A percentile compares a stretch with the other conserved stretches of the same genome.
phyloP scores from a whole-genome alignment of 2,888 invertebrate species.

The Noctua fimbriata region DNA sequence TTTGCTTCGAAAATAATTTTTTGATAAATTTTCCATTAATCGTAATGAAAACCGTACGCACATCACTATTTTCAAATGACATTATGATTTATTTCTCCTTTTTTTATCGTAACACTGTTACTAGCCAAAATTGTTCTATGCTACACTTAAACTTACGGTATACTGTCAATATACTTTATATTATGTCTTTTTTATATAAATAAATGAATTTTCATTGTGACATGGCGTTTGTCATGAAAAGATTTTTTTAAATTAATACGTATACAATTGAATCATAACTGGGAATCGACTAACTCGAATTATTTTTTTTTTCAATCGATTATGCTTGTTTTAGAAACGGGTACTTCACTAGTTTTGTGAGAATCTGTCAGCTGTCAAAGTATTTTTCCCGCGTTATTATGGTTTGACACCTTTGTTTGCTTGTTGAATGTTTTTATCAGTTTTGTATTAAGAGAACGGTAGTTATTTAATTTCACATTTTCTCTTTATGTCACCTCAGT shows the following conservation, averaged over 20 bases:
- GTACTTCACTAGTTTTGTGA: constrained; percentile 51
- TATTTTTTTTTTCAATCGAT: constrained; percentile 42
- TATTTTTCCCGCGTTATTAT: constrained; percentile 21
- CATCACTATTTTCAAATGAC: background rate
- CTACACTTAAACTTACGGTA: constrained; percentile 78
- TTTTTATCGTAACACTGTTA: constrained; percentile 35
- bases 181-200: constrained; percentile 75
- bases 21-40: background rate
- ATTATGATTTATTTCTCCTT: background rate
- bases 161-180: constrained; percentile 79
- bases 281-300: constrained; percentile 66
- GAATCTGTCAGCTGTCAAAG: constrained; percentile 36
- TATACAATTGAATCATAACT: constrained; percentile 71
- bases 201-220: constrained; percentile 70
- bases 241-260: constrained; percentile 68
- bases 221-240: constrained; percentile 73
- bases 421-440: background rate
- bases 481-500: background rate
- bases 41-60: background rate
- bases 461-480: background rate
- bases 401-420: background rate
- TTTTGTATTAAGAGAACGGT: background rate
- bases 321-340: constrained; percentile 46
- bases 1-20: background rate
- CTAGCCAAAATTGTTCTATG: constrained; percentile 44